Conservation (phyloP, 2,797 vertebrate species). For the Sebastes kiyomatsui region DNA sequence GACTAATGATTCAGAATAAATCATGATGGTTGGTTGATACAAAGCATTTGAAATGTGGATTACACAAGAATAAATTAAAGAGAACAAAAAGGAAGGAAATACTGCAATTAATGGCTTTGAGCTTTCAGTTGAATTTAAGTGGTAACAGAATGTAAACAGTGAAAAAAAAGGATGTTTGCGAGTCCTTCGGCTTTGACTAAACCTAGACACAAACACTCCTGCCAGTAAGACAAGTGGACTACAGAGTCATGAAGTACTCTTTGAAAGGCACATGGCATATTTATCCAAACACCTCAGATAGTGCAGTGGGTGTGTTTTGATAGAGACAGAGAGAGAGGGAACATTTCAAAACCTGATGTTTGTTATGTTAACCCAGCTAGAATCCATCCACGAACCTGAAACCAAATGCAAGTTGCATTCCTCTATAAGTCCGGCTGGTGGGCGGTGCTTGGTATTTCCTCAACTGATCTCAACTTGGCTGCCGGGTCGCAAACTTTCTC, state of each 20-base stretch:
- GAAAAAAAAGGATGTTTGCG: neutral
- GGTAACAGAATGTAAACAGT: neutral
- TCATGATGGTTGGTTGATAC: neutral
- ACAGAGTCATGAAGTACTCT: slow-evolving; percentile 4
- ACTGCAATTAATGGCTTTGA: neutral
- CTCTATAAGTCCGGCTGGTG: no score
- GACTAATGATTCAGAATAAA: slow-evolving; percentile 5
- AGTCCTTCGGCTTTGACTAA: slow-evolving; percentile 16
- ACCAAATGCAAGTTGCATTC: neutral
- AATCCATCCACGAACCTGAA: slow-evolving; percentile 1
- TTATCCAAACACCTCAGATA: slow-evolving; percentile 16
- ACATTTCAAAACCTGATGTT: neutral
- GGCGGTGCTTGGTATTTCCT: no score
- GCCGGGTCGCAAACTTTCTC: no score
- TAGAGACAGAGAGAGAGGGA: neutral
- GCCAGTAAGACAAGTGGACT: slow-evolving; percentile 4
- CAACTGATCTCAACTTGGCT: no score
- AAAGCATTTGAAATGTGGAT: neutral
- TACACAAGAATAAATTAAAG: neutral
- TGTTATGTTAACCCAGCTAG: neutral
- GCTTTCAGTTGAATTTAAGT: slow-evolving; percentile 1
- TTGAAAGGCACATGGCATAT: neutral
- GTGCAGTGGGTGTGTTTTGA: neutral
- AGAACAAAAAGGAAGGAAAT: neutral
- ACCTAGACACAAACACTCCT: slow-evolving; percentile 12